Conservation (phyloP, 2,888 invertebrate species). For the Bugula neritina region DNA sequence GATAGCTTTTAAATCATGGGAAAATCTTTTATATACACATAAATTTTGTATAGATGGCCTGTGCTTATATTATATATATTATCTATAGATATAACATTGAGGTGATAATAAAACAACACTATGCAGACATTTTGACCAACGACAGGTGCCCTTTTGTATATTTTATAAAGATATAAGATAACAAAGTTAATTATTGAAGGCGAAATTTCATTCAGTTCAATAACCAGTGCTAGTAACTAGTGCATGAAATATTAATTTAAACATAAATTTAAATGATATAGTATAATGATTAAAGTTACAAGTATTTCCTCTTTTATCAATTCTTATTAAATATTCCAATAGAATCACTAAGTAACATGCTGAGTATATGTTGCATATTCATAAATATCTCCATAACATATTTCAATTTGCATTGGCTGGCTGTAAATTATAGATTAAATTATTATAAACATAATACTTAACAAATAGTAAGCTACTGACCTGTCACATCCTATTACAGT, state of each 20-base stretch:
- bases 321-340: constrained; percentile 6
- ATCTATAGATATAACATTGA: neutral
- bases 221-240: no score
- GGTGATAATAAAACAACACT: neutral
- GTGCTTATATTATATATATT: neutral
- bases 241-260: neutral
- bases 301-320: constrained; percentile 22
- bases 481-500: constrained; percentile 11
- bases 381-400: constrained; percentile 5
- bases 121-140: neutral
- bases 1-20: constrained; percentile 26
- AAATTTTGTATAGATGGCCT: neutral
- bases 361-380: neutral
- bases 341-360: neutral
- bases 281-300: neutral
- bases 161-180: neutral
- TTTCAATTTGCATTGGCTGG: constrained; percentile 8
- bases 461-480: neutral
- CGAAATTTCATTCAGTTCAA: no score
- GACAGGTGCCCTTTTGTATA: neutral
- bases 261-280: neutral
- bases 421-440: neutral
- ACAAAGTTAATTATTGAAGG: neutral
- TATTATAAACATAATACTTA: neutral
- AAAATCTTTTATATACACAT: constrained; percentile 26